Evolutionary conservation across 2,888 invertebrate genomes (phyloP).

Genomic region (Drosophila prostipennis): DNA sequence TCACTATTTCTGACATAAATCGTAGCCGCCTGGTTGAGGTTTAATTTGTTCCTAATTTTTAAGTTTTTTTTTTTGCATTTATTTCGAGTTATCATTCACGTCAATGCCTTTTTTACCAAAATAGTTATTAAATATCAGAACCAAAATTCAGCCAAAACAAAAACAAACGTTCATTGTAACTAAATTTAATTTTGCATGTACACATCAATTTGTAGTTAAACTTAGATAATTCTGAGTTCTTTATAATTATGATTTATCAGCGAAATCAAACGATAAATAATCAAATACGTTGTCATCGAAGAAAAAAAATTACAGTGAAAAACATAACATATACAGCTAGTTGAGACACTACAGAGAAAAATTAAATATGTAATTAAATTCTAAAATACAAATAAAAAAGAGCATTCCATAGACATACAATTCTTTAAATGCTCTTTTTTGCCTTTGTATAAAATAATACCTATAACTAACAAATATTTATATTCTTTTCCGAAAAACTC

Average conservation of each 20-base stretch:
- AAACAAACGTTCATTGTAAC: constrained; percentile 67
- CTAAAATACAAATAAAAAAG: neutral
- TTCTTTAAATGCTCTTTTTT: constrained; percentile 15
- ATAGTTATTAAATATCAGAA: constrained; percentile 4
- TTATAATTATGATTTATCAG: constrained; percentile 24
- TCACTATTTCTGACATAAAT: constrained; percentile 28
- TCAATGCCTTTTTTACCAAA: constrained; percentile 30
- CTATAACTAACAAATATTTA: constrained; percentile 12
- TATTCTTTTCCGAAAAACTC: neutral
- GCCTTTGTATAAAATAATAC: neutral
- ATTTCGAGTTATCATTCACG: constrained; percentile 22
- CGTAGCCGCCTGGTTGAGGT: constrained; percentile 56
- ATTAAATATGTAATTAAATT: constrained; percentile 5
- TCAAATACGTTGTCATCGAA: constrained; percentile 53
- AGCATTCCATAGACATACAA: constrained; percentile 11
- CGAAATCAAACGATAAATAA: constrained; percentile 15
- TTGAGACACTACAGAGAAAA: constrained; percentile 81
- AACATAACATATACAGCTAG: constrained; percentile 66
- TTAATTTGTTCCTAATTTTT: constrained; percentile 11
- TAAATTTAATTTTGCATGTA: constrained; percentile 56
- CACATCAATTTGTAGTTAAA: constrained; percentile 43
- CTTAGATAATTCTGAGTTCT: constrained; percentile 30
- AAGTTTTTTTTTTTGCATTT: constrained; percentile 32
- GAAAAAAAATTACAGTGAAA: constrained; percentile 41
- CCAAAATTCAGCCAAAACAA: constrained; percentile 10